These are phyloP conservation scores for Rhea americana DNA, from an alignment of 2,113 vertebrate species.

Conservation along the genomic window DNA sequence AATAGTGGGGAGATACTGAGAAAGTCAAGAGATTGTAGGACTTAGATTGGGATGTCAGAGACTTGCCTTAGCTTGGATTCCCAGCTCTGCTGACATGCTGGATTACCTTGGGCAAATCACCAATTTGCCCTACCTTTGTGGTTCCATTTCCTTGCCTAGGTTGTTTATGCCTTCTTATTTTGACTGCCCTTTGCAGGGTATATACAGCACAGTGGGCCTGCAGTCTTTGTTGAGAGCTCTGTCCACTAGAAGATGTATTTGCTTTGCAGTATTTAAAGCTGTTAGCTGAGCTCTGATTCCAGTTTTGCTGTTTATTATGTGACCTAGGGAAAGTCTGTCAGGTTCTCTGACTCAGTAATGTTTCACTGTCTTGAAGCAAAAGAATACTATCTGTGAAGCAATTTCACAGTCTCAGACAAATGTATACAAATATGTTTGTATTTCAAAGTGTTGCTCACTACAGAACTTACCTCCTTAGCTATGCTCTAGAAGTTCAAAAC, in stretches of 20 bases:
- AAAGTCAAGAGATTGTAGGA: background rate
- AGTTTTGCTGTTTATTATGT: background rate
- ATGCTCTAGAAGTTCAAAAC: background rate
- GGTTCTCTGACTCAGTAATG: background rate
- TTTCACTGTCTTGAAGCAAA: background rate
- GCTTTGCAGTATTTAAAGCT: background rate
- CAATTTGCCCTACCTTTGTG: background rate
- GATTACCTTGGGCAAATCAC: background rate
- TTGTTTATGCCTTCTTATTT: background rate
- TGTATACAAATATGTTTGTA: fast-evolving
- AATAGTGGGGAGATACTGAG: background rate
- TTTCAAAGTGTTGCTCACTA: background rate
- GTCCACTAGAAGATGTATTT: background rate
- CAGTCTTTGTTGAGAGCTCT: background rate
- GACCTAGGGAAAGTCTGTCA: background rate
- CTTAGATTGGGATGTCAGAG: background rate
- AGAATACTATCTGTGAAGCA: background rate
- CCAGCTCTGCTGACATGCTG: background rate
- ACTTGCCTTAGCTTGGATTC: background rate
- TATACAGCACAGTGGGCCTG: background rate
- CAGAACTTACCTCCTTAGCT: background rate
- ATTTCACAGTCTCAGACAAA: background rate
- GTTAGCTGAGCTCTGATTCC: background rate
- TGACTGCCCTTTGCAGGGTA: background rate
- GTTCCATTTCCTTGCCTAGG: background rate